Conservation (phyloP, 2,888 invertebrate species). For the Hirtodrosophila histrioides region DNA sequence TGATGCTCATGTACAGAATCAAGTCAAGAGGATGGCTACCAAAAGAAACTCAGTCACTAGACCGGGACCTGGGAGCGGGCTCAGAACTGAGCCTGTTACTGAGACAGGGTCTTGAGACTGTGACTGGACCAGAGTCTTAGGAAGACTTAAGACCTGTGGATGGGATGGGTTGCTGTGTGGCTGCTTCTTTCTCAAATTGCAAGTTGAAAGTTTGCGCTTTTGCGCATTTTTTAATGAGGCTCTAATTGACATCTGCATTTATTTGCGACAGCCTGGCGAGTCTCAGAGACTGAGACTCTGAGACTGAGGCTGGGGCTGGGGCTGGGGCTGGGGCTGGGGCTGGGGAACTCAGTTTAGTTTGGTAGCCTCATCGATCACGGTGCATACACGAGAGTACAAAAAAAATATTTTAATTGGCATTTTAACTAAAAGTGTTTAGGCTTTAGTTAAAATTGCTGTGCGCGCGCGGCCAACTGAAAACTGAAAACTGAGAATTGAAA, state of each 20-base stretch:
- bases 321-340: background rate
- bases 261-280: conserved; percentile 61
- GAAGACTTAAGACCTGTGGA: conserved; percentile 1
- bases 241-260: conserved; percentile 84
- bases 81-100: background rate
- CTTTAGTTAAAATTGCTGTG: conserved; percentile 83
- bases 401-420: conserved; percentile 83
- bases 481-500: conserved; percentile 28
- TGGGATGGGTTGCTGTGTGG: conserved; percentile 2
- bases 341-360: background rate
- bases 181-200: conserved; percentile 43
- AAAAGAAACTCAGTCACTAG: conserved; percentile 65
- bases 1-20: conserved; percentile 78
- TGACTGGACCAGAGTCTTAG: conserved; percentile 1
- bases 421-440: conserved; percentile 84
- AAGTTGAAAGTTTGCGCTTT: conserved; percentile 73
- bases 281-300: background rate
- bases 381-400: conserved; percentile 16
- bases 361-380: conserved; percentile 35
- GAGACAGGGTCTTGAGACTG: background rate
- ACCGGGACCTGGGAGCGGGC: conserved; percentile 32
- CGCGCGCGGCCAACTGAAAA: conserved; percentile 21
- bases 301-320: background rate
- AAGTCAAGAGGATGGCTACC: conserved; percentile 28
- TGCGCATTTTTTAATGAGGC: conserved; percentile 82